Percentiles rank a stretch among this genome's conserved stretches.
Conservation (phyloP, 2,888 invertebrate species). For the Lamellibrachia columna region DNA sequence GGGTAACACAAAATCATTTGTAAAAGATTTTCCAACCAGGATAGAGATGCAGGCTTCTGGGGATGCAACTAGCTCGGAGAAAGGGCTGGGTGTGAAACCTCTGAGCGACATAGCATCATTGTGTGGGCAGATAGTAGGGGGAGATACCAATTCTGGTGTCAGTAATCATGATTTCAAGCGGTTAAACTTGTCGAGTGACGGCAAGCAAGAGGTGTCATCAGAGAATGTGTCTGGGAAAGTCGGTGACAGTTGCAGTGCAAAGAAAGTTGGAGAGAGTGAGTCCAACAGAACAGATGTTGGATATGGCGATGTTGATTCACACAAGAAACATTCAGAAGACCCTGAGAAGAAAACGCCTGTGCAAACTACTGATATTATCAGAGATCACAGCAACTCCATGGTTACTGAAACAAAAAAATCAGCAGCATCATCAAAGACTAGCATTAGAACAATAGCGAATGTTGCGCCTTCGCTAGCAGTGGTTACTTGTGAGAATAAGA, state of each 20-base stretch:
- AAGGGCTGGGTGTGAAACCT: not conserved
- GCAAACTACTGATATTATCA: not conserved
- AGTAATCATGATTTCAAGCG: not conserved
- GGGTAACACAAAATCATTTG: not conserved
- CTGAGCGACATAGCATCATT: not conserved
- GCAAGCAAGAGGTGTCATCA: not conserved
- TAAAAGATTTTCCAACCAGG: not conserved
- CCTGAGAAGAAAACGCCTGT: not conserved
- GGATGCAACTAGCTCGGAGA: not conserved
- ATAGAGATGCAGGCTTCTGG: not conserved
- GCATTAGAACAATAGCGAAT: not conserved
- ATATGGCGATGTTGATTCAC: not conserved
- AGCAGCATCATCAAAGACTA: not conserved
- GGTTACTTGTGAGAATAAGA: slow-evolving; percentile 3
- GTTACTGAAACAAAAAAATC: not conserved
- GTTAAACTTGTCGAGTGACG: not conserved
- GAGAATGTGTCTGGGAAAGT: not conserved
- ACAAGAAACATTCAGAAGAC: not conserved
- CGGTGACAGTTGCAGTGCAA: not conserved
- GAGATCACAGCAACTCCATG: not conserved
- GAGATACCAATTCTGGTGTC: not conserved
- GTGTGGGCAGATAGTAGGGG: not conserved
- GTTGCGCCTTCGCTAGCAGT: not conserved
- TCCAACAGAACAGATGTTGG: not conserved
- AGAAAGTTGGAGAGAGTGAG: not conserved